Conservation (phyloP, 2,797 vertebrate genomes). For the Anas georgica region DNA sequence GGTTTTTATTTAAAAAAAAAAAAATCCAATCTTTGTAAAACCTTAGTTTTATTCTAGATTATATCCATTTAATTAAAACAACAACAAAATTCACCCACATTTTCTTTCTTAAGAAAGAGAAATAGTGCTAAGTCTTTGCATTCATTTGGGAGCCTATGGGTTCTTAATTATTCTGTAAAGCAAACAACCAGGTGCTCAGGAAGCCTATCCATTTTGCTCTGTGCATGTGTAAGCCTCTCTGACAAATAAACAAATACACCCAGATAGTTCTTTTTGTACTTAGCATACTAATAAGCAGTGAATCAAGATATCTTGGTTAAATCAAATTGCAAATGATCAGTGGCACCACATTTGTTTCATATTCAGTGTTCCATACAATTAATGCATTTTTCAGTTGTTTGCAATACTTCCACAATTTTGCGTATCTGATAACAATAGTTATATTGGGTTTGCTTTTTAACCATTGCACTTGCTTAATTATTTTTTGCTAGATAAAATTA, state of each 20-base stretch:
- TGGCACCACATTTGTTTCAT: not conserved
- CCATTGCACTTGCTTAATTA: not conserved
- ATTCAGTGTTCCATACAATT: not conserved
- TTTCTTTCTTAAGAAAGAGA: not conserved
- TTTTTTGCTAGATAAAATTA: not conserved
- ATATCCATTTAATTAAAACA: not conserved
- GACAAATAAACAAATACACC: constrained; percentile 1
- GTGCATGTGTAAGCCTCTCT: not conserved
- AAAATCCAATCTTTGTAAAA: not conserved
- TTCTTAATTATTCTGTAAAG: not conserved
- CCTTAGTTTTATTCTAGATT: not conserved
- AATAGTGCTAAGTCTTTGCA: not conserved
- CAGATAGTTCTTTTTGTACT: not conserved
- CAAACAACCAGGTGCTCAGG: not conserved
- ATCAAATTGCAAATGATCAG: not conserved
- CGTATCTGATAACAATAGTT: not conserved
- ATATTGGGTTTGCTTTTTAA: not conserved
- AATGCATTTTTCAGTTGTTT: not conserved
- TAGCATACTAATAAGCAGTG: not conserved
- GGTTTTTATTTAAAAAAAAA: not conserved
- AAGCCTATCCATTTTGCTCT: not conserved
- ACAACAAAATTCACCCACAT: accelerated
- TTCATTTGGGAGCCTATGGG: not conserved
- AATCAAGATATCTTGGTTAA: constrained; percentile 9
- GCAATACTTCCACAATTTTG: not conserved